Evolutionary conservation across 2,113 vertebrate genomes (phyloP).

Genomic region (Neolamprologus modestus): DNA sequence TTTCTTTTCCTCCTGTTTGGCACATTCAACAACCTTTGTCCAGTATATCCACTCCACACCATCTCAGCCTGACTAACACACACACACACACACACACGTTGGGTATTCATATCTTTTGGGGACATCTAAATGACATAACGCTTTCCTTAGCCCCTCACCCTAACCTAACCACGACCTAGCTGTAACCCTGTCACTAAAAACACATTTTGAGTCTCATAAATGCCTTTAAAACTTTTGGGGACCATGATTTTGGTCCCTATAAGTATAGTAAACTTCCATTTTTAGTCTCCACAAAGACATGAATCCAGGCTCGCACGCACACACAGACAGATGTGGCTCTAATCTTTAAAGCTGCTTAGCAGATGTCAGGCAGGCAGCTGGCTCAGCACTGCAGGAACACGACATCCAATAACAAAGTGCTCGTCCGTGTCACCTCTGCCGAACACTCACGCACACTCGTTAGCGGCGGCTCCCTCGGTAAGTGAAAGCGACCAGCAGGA

Average conservation of each 20-base stretch:
- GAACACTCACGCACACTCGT: neutral
- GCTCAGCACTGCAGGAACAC: neutral
- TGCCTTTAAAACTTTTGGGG: neutral
- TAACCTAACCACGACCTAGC: accelerated
- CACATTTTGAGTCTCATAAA: neutral
- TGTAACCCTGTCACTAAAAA: neutral
- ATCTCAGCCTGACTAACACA: neutral
- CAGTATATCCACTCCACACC: neutral
- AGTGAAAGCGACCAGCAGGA: neutral
- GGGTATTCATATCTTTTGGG: neutral
- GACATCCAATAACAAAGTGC: neutral
- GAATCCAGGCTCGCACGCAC: neutral
- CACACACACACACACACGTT: accelerated
- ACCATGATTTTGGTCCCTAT: accelerated
- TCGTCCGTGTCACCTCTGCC: neutral
- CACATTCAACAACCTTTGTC: neutral
- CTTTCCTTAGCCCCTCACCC: neutral
- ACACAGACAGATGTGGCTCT: neutral
- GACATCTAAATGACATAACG: neutral
- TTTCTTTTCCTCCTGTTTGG: neutral
- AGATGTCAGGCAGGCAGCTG: conserved; percentile 10
- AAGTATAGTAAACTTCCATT: neutral
- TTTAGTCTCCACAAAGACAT: neutral
- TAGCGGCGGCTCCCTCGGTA: neutral
- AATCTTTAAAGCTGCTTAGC: conserved; percentile 56